Evolutionary conservation across 2,113 vertebrate species (phyloP), one percentile per base, ranked within the genome.

Genomic region (Salvator merianae): DNA sequence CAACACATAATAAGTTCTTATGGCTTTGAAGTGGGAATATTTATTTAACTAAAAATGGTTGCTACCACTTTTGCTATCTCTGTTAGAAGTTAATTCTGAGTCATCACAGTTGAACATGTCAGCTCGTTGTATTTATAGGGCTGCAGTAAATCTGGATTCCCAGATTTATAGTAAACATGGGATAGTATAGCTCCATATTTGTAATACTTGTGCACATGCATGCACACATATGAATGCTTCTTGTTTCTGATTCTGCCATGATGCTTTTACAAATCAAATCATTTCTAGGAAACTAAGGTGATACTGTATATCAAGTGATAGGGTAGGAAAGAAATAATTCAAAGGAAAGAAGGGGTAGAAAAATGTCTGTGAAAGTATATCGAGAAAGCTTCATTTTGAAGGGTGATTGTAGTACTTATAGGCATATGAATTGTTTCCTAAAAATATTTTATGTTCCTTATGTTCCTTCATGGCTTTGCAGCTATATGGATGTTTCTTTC

Each of bases 41-140:
- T n/a, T n/a, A n/a, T n/a, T n/a, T n/a, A n/a, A n/a, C n/a, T n/a
- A n/a, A n/a, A n/a, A n/a, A n/a, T n/a, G n/a, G n/a, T n/a, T n/a
- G n/a, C n/a, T n/a, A n/a, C n/a, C n/a, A n/a, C n/a, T n/a, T n/a
- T n/a, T 96, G 94, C 90, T 95, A 92, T 94, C 94, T 85, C 92
- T 95, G 93, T 93, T 91, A 93, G 92, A 89, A 93, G 93, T 94
- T 95, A 94, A 95, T 95, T 90, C 93, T 95, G 95, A 96, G 94
- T 93, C 91, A 91, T 90, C 93, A 89, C 96, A 97, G 97, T 97
- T 97, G 96, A 95, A 97, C 97, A 97, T 96, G 97, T 95, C 95
- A 95, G 96, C 93, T 95, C 93, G 86, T 88, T 94, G 93, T 94
- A 92, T 97, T 97, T 96, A 97, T 95, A 94, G 93, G 95, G 86